Percentiles rank a stretch among this genome's conserved stretches.
Conservation (phyloP, 2,888 invertebrate species). For the Hyposoter dolosus region DNA sequence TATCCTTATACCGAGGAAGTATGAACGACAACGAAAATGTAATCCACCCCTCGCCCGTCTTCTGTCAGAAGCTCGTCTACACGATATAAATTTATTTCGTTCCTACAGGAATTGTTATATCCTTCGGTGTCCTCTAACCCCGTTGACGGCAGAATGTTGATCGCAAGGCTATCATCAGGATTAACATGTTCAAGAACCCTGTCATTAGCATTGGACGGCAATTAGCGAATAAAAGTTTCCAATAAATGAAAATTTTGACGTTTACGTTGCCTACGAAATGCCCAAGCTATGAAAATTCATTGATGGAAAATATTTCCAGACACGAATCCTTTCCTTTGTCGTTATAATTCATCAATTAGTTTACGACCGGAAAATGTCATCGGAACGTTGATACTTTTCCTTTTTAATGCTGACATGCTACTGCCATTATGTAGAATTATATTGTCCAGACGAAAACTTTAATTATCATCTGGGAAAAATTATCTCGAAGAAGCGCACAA, state of each 20-base stretch:
- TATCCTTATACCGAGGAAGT: constrained; percentile 41
- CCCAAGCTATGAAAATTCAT: background rate
- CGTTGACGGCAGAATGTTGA: constrained; percentile 41
- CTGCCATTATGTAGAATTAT: background rate
- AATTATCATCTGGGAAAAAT: background rate
- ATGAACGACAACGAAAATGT: constrained; percentile 52
- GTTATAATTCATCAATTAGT: background rate
- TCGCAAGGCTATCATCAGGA: constrained; percentile 34
- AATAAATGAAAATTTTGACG: background rate
- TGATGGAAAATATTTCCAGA: background rate
- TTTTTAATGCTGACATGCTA: background rate
- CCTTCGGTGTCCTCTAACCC: constrained; percentile 9
- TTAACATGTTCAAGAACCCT: constrained; percentile 28
- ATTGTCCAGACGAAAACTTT: background rate
- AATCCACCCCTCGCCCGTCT: background rate
- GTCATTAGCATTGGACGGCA: background rate
- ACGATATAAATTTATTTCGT: constrained; percentile 56
- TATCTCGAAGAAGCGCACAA: background rate
- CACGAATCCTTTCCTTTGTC: background rate
- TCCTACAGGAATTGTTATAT: constrained; percentile 24
- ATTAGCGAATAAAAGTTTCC: background rate
- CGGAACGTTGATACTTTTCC: background rate
- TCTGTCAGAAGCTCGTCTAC: constrained; percentile 24
- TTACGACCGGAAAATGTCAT: background rate
- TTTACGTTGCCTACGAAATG: background rate